Evolutionary conservation across 2,113 vertebrate species (phyloP).

Genomic region (Phyllostomus hastatus): DNA sequence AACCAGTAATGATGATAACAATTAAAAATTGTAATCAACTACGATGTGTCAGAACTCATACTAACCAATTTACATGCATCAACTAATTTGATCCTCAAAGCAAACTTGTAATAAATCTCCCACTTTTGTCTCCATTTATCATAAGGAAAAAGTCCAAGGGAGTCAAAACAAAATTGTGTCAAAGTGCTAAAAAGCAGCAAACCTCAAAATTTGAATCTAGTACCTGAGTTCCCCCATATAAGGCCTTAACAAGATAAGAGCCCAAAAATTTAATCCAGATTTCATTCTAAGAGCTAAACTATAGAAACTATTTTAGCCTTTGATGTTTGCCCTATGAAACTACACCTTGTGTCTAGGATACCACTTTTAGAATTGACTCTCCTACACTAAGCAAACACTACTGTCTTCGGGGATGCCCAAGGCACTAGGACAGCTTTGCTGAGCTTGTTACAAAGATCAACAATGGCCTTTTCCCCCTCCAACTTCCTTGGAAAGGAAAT

Average conservation of each 20-base stretch:
- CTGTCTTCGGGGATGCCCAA: neutral
- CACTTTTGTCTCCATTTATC: neutral
- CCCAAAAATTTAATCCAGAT: neutral
- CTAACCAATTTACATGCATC: neutral
- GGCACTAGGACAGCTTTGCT: neutral
- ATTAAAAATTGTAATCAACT: neutral
- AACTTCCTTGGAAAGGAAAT: neutral
- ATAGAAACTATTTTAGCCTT: neutral
- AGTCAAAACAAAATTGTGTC: neutral
- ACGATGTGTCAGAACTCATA: neutral
- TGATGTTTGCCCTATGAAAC: neutral
- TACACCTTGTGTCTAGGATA: neutral
- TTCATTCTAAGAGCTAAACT: neutral
- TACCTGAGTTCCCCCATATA: neutral
- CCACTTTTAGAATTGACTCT: neutral
- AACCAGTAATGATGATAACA: neutral
- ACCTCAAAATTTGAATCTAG: neutral
- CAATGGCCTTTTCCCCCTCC: accelerated
- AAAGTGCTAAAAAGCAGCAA: neutral
- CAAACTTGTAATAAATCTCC: neutral
- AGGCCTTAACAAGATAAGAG: neutral
- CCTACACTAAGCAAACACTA: neutral
- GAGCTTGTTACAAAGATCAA: neutral
- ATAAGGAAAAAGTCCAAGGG: neutral
- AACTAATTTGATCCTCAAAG: neutral